These are phyloP conservation scores for Cryptotermes secundus DNA, from an alignment of 1,140 invertebrate species.

Conservation along the genomic window DNA sequence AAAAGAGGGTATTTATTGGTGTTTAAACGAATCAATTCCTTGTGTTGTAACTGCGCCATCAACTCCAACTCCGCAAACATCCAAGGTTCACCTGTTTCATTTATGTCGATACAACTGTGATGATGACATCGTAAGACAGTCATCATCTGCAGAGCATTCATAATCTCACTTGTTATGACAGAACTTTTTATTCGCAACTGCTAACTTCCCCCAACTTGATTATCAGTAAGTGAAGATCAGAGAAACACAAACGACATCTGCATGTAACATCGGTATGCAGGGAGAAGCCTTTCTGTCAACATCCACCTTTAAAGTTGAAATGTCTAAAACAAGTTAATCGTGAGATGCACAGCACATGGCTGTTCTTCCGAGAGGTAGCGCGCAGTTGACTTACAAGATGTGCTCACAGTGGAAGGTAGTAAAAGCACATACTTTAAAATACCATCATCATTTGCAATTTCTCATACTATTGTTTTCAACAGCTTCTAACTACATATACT, in stretches of 20 bases:
- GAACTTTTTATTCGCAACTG: background rate
- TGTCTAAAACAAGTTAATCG: background rate
- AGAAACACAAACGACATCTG: background rate
- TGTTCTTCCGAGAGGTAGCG: background rate
- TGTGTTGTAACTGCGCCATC: background rate
- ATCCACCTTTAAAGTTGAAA: background rate
- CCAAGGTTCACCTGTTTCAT: background rate
- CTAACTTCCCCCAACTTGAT: background rate
- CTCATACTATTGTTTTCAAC: background rate
- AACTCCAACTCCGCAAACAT: background rate
- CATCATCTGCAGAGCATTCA: background rate
- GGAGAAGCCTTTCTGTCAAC: slow-evolving; percentile 3
- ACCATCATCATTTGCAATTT: background rate
- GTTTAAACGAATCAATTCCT: background rate
- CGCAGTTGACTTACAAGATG: background rate
- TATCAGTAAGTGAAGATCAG: slow-evolving; percentile 4
- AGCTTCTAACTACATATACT: slow-evolving; percentile 19
- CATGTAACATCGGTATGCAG: background rate
- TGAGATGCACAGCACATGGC: background rate
- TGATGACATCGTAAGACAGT: no score
- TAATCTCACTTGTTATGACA: background rate
- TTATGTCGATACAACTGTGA: background rate
- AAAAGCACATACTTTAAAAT: slow-evolving; percentile 9
- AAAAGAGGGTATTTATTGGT: background rate
- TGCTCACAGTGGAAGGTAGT: background rate